These are phyloP conservation scores for Blastobasis lacticolella DNA, from an alignment of 2,888 invertebrate species.

Conservation along the genomic window DNA sequence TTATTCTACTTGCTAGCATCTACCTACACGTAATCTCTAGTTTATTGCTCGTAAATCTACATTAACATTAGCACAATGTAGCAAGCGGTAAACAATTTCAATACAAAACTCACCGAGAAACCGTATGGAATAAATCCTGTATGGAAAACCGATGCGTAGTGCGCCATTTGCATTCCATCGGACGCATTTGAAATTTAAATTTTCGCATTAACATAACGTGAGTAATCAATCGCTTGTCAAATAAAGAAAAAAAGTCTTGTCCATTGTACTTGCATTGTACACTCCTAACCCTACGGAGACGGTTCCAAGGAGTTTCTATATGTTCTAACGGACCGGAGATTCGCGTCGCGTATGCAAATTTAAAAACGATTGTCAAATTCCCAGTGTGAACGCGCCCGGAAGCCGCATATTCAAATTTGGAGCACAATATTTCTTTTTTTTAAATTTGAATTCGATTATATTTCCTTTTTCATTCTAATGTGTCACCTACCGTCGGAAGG, in stretches of 20 bases:
- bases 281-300: slow-evolving; percentile 10
- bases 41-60: slow-evolving; percentile 17
- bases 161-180: slow-evolving; percentile 26
- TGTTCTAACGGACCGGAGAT: slow-evolving; percentile 18
- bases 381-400: slow-evolving; percentile 34
- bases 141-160: slow-evolving; percentile 18
- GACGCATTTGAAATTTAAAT: slow-evolving; percentile 29
- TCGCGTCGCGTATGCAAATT: slow-evolving; percentile 43
- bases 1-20: not conserved
- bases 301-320: slow-evolving; percentile 1
- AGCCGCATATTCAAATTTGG: slow-evolving; percentile 42
- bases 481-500: too few species aligned
- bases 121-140: slow-evolving; percentile 16
- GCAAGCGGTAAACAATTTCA: slow-evolving; percentile 13
- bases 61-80: slow-evolving; percentile 18
- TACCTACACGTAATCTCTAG: slow-evolving; percentile 5
- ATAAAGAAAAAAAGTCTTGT: slow-evolving; percentile 17
- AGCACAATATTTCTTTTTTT: slow-evolving; percentile 25
- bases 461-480: slow-evolving; percentile 6
- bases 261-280: slow-evolving; percentile 14
- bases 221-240: slow-evolving; percentile 41
- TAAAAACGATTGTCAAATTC: slow-evolving; percentile 16
- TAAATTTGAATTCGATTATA: not conserved
- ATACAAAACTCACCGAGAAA: slow-evolving; percentile 16
- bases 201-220: slow-evolving; percentile 36